Conservation (phyloP, 1,140 invertebrate species). For the Laupala kohalensis region DNA sequence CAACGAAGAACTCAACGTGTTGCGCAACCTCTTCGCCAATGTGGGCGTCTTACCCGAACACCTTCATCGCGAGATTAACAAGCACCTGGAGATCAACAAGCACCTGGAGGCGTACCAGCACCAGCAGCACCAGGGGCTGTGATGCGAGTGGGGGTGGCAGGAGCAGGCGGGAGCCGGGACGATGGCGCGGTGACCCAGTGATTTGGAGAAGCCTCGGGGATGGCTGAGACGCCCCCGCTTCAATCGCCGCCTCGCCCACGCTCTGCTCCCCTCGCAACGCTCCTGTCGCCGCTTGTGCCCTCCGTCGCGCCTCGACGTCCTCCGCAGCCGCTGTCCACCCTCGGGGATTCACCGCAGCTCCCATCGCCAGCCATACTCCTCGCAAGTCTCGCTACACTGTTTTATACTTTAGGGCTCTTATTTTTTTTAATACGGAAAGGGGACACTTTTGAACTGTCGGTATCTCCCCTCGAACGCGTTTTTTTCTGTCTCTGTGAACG, state of each 20-base stretch:
- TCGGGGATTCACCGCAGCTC: background rate
- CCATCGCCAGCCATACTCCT: background rate
- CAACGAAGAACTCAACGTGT: conserved; percentile 80
- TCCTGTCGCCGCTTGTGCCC: background rate
- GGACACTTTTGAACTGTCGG: background rate
- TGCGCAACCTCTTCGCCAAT: conserved; percentile 61
- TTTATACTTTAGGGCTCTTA: background rate
- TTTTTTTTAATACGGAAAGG: background rate
- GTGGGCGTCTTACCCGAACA: conserved; percentile 57
- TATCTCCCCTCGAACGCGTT: background rate
- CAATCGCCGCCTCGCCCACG: background rate
- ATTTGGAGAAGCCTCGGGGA: background rate
- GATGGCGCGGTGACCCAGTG: background rate
- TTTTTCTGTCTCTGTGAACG: no score
- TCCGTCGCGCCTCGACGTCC: background rate
- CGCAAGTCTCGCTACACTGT: background rate
- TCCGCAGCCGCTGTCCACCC: background rate
- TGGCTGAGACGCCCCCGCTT: background rate
- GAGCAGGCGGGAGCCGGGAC: background rate
- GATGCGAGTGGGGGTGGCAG: background rate
- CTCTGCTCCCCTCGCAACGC: background rate
- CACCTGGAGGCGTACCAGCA: no score
- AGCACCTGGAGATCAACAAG: conserved; percentile 54
- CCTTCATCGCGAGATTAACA: conserved; percentile 53
- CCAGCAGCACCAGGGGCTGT: conserved; percentile 12